phyloP scores from a whole-genome alignment of 1,140 invertebrate species.

The Hydropsyche tenuis region DNA sequence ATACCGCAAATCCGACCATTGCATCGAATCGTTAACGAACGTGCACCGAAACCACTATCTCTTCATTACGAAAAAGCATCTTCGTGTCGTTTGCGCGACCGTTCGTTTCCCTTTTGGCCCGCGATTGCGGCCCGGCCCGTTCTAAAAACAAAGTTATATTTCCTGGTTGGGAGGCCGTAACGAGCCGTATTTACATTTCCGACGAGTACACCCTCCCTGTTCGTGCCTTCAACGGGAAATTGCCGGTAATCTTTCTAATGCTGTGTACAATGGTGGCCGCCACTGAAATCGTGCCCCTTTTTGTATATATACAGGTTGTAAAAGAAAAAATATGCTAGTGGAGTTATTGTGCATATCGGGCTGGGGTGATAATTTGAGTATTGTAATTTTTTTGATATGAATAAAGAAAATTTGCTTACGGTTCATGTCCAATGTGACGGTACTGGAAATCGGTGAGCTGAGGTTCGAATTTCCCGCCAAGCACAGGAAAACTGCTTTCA shows the following conservation, averaged over 20 bases:
- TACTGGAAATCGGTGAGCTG: slow-evolving; percentile 70
- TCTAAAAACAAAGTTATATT: slow-evolving; percentile 16
- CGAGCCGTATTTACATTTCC: slow-evolving; percentile 21
- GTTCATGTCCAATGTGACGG: slow-evolving; percentile 75
- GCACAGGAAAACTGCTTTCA: slow-evolving; percentile 70
- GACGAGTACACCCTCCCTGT: not conserved
- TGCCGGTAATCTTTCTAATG: slow-evolving; percentile 12
- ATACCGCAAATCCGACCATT: too few relatives aligned
- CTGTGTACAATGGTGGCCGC: not conserved
- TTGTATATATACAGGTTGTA: too few relatives aligned
- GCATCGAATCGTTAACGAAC: too few relatives aligned
- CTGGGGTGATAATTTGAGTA: too few relatives aligned
- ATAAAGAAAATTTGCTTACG: slow-evolving; percentile 64
- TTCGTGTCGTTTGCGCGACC: too few relatives aligned
- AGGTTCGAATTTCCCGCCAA: slow-evolving; percentile 76
- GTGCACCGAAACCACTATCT: too few relatives aligned
- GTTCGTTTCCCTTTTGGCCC: too few relatives aligned
- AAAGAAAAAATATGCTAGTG: too few relatives aligned
- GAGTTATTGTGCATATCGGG: too few relatives aligned
- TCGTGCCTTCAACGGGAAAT: not conserved
- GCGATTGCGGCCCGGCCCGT: not conserved
- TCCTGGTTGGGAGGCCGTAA: slow-evolving; percentile 4
- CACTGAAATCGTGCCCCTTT: too few relatives aligned
- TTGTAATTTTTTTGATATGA: too few relatives aligned
- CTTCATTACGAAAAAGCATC: too few relatives aligned